Base-by-base conservation (phyloP, 1,140 invertebrate genomes). In the Ectropis grisescens region DNA sequence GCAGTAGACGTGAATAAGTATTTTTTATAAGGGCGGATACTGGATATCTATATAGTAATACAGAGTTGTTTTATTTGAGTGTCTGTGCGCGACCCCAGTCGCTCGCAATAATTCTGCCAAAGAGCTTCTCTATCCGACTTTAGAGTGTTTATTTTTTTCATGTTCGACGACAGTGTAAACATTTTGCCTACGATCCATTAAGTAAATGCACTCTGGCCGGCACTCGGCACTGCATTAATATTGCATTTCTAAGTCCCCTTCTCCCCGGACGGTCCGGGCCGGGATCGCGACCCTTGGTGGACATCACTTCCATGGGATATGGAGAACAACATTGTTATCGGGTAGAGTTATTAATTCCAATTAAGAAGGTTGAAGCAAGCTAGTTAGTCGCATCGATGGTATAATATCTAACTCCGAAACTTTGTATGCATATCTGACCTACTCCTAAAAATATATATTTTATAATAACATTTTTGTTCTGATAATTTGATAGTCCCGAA, bases 191-290 rank as follows among this genome's bases (percentile, higher is more conserved):
- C 58, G 57, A 67, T 67, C 71, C 71, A 80, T 79, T 79, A 75
- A 70, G 74, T 71, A 75, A 78, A 79, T 80, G 69, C 72, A 74
- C 61, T 75, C 65, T 46, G 42, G 49, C 51, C 55, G 47, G 60
- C 59, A 71, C 65, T 76, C 66, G 48, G 62, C 52, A 61, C 50
- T 68, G 58, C 69, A 79, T 80, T 79, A 82, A 80, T 79, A 78
- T 75, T 79, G 62, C 62, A 80, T 75, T 71, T 76, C 62, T 74
- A 66, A 65, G 53, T 58, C 54, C 52, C 53, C 48, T 32, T 44
- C 35, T 32, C 38, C 35, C 31, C 38, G 36, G 13, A 14, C 32
- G 15, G 46, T 42, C 30, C 25, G 33, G 32, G 43, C 33, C 39
- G n/a, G n/a, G n/a, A n/a, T n/a, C n/a, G n/a, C n/a, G n/a, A n/a